Percentiles rank a stretch among this genome's conserved stretches.
These are phyloP conservation scores for Oscheius sp. DNA, from an alignment of 2,888 invertebrate genomes.

Conservation along the genomic window DNA sequence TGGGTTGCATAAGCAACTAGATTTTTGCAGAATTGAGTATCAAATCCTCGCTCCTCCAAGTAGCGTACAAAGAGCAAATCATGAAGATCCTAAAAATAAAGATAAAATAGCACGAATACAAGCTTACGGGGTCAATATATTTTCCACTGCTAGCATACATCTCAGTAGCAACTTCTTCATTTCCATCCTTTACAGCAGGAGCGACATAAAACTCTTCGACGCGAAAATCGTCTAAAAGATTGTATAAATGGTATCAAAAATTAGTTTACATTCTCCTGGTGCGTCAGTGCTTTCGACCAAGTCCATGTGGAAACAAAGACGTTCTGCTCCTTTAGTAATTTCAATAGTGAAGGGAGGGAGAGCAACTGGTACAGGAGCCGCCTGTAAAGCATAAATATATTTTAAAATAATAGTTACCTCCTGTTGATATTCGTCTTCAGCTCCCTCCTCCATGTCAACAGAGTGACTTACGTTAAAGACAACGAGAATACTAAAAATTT, in stretches of 20 bases:
- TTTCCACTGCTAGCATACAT: conserved; percentile 89
- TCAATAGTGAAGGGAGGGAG: conserved; percentile 91
- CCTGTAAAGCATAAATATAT: conserved; percentile 20
- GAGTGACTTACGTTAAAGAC: conserved; percentile 93
- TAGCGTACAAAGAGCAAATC: conserved; percentile 82
- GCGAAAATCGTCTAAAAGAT: conserved; percentile 84
- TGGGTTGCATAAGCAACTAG: conserved; percentile 86
- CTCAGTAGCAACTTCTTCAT: conserved; percentile 86
- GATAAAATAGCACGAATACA: conserved; percentile 70
- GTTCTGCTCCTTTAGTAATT: conserved; percentile 79
- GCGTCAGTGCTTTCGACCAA: conserved; percentile 63
- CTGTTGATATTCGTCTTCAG: conserved; percentile 48
- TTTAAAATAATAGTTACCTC: conserved; percentile 7
- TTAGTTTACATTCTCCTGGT: conserved; percentile 70
- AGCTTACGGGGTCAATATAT: conserved; percentile 91
- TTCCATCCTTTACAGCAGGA: conserved; percentile 72
- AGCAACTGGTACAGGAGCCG: conserved; percentile 74
- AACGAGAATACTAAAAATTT: conserved; percentile 78
- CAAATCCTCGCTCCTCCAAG: conserved; percentile 92
- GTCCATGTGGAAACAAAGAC: conserved; percentile 71
- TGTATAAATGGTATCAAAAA: neutral
- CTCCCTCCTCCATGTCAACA: conserved; percentile 81
- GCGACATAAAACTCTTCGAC: conserved; percentile 90
- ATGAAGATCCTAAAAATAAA: conserved; percentile 56
- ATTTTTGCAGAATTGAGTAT: conserved; percentile 89